Evolutionary conservation across 1,140 invertebrate species (phyloP).

Genomic region (Rhopalosiphum padi): DNA sequence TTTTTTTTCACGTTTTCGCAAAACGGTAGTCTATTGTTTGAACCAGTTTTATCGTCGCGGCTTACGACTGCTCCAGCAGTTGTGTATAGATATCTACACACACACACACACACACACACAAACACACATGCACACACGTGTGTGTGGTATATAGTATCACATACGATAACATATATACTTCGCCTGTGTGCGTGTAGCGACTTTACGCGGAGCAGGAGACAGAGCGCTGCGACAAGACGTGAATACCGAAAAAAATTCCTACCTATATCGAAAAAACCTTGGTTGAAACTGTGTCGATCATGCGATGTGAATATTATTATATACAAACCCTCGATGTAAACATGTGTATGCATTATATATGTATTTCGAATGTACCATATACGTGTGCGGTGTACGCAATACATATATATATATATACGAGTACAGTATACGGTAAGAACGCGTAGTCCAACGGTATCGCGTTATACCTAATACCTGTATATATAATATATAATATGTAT

Average conservation of each 20-base stretch:
- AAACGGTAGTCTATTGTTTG: slow-evolving; percentile 55
- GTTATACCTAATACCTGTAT: background rate
- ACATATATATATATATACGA: background rate
- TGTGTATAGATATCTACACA: background rate
- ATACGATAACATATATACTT: background rate
- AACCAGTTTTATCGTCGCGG: slow-evolving; percentile 26
- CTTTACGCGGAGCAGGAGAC: slow-evolving; percentile 5
- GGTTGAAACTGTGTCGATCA: slow-evolving; percentile 42
- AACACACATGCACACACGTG: background rate
- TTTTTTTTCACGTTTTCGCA: slow-evolving; percentile 31
- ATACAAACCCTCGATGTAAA: background rate
- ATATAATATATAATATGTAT: background rate
- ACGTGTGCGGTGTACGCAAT: background rate
- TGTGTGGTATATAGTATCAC: background rate
- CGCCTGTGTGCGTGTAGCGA: background rate
- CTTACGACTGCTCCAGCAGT: background rate
- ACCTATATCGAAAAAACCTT: background rate
- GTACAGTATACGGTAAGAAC: background rate
- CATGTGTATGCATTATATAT: background rate
- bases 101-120: background rate
- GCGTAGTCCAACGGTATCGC: background rate
- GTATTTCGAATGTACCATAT: background rate
- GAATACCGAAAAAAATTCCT: slow-evolving; percentile 6
- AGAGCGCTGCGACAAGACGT: background rate
- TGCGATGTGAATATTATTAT: background rate